Evolutionary conservation across 2,888 invertebrate genomes (phyloP).

Genomic region (Drosophila tanythrix): DNA sequence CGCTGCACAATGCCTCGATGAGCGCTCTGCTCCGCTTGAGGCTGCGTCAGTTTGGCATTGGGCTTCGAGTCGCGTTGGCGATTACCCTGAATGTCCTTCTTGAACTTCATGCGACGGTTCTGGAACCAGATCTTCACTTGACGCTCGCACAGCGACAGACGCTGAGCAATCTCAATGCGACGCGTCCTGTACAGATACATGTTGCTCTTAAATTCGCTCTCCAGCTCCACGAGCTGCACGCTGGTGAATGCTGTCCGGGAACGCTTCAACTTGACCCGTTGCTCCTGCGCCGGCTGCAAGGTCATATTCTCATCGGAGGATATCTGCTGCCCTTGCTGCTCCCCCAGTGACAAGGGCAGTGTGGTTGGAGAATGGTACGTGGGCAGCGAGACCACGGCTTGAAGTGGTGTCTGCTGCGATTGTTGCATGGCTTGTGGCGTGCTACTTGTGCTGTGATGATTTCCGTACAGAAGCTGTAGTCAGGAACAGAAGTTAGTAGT

Average conservation of each 20-base stretch:
- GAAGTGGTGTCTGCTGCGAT: slow-evolving; percentile 4
- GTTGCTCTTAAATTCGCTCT: slow-evolving; percentile 98
- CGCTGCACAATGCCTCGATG: slow-evolving; percentile 78
- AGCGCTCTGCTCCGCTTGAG: slow-evolving; percentile 67
- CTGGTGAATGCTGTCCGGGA: slow-evolving; percentile 97
- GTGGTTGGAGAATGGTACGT: slow-evolving; percentile 29
- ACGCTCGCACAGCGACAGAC: slow-evolving; percentile 93
- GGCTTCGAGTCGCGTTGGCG: slow-evolving; percentile 62
- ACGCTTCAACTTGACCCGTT: slow-evolving; percentile 69
- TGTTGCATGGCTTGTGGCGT: slow-evolving; percentile 21
- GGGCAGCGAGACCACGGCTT: slow-evolving; percentile 18
- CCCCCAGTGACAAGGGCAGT: slow-evolving; percentile 22
- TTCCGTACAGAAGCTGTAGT: slow-evolving; percentile 39
- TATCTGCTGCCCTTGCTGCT: slow-evolving; percentile 49
- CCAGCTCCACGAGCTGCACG: slow-evolving; percentile 96
- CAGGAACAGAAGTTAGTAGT: background rate
- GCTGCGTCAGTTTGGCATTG: slow-evolving; percentile 55
- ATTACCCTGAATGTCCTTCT: slow-evolving; percentile 83
- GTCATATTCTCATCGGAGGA: slow-evolving; percentile 67
- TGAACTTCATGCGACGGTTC: slow-evolving; percentile 92
- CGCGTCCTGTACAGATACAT: slow-evolving; percentile 96
- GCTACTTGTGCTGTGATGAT: slow-evolving; percentile 37
- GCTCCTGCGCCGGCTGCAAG: slow-evolving; percentile 55
- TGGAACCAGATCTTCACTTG: slow-evolving; percentile 96
- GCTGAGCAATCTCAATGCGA: slow-evolving; percentile 97